Conservation (phyloP, 1,140 invertebrate genomes). For the Psilanteris sp. region DNA sequence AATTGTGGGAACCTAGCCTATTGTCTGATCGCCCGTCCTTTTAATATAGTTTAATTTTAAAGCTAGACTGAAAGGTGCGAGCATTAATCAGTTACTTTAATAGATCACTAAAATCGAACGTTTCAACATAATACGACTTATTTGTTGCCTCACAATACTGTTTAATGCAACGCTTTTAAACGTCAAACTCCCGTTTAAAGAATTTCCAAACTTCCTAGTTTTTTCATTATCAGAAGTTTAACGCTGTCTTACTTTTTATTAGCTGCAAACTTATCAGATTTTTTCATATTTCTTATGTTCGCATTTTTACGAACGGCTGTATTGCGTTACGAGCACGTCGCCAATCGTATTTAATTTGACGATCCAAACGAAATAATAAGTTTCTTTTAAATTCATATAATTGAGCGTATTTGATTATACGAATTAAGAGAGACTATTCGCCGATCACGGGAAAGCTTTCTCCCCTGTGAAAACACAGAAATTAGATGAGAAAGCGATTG, state of each 20-base stretch:
- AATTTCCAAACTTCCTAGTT: slow-evolving; percentile 17
- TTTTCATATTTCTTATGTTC: slow-evolving; percentile 1
- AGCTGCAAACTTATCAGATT: slow-evolving; percentile 4
- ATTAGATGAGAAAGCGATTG: slow-evolving; percentile 2
- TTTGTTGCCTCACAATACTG: too few relatives aligned
- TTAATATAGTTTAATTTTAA: too few relatives aligned
- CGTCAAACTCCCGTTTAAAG: slow-evolving; percentile 14
- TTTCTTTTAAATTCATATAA: not conserved
- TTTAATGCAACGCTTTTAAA: slow-evolving; percentile 15
- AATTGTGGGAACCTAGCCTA: too few relatives aligned
- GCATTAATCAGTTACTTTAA: too few relatives aligned
- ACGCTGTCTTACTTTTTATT: slow-evolving; percentile 1
- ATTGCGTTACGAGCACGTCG: too few relatives aligned
- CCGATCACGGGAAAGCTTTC: not conserved
- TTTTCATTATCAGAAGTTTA: slow-evolving; percentile 7
- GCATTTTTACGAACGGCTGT: too few relatives aligned
- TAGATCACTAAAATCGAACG: too few relatives aligned
- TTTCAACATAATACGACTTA: too few relatives aligned
- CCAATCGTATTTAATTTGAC: slow-evolving; percentile 1
- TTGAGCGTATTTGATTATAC: not conserved
- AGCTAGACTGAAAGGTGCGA: too few relatives aligned
- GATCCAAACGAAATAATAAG: not conserved
- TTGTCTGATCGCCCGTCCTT: too few relatives aligned
- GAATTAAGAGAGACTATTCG: slow-evolving; percentile 3
- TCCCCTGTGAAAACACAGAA: not conserved